These are phyloP conservation scores for Pseudomyrmex cubaensis DNA, from an alignment of 1,140 invertebrate genomes.

Conservation along the genomic window DNA sequence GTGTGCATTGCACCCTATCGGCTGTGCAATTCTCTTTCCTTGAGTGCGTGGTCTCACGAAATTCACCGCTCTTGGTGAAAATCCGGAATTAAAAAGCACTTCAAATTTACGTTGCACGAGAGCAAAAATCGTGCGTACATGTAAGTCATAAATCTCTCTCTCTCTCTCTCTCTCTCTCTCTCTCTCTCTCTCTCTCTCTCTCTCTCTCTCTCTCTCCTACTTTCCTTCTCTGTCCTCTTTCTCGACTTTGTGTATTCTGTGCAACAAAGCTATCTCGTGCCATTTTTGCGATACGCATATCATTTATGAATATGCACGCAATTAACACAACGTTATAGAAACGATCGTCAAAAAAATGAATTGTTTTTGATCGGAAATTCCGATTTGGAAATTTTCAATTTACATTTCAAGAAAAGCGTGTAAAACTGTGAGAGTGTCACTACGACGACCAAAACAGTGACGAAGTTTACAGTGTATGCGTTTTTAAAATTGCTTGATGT, in stretches of 20 bases:
- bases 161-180: background rate
- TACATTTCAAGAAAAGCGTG: background rate
- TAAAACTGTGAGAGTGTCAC: background rate
- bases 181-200: no score
- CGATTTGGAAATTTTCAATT: background rate
- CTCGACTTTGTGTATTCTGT: background rate
- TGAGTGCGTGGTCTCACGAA: constrained; percentile 52
- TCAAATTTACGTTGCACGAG: background rate
- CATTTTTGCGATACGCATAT: background rate
- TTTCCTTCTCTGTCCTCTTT: background rate
- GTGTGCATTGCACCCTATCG: constrained; percentile 68
- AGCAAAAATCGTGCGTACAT: background rate
- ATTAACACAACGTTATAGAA: background rate
- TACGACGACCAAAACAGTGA: background rate
- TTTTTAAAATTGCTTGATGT: constrained; percentile 31
- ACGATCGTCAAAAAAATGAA: background rate
- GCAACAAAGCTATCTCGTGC: background rate
- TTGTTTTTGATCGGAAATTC: background rate
- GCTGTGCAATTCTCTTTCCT: constrained; percentile 23
- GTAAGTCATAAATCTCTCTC: background rate
- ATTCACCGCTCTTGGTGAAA: background rate
- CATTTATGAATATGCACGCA: background rate
- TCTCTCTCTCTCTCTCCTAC: no score
- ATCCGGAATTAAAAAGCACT: constrained; percentile 18
- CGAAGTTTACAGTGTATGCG: constrained; percentile 2